Conservation (phyloP, 2,888 invertebrate species). For the Epistrophella euchroma region DNA sequence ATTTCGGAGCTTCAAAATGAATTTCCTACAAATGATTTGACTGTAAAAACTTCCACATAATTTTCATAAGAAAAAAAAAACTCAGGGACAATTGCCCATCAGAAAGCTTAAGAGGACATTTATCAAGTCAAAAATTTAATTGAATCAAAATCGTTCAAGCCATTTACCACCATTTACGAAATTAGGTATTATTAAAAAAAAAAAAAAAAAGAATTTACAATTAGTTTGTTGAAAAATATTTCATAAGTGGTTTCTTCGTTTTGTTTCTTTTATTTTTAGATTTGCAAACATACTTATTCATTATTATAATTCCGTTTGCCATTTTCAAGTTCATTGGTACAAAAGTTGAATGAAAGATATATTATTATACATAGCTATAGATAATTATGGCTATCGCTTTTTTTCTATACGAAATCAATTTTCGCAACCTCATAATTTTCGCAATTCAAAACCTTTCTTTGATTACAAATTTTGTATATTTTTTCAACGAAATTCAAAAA, state of each 20-base stretch:
- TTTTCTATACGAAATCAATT: constrained; percentile 19
- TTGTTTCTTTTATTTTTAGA: not conserved
- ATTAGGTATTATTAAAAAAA: not conserved
- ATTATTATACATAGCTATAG: not conserved
- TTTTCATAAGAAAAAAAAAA: not conserved
- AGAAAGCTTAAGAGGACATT: not conserved
- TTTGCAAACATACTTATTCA: not conserved
- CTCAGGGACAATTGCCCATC: not conserved
- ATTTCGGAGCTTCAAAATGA: too few species aligned
- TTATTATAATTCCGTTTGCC: not conserved
- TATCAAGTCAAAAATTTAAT: not conserved
- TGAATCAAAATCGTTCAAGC: not conserved
- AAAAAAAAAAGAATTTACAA: not conserved
- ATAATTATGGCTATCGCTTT: not conserved
- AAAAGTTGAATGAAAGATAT: not conserved
- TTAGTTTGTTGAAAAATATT: not conserved
- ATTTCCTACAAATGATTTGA: not conserved
- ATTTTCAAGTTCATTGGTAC: constrained; percentile 27
- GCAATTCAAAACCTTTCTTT: constrained; percentile 9
- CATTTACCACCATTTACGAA: not conserved
- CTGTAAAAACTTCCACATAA: not conserved
- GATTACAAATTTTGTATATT: constrained; percentile 4
- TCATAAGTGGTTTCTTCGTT: not conserved
- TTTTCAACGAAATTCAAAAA: not conserved
- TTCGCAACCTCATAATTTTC: constrained; percentile 23